phyloP scores from a whole-genome alignment of 2,888 invertebrate species.

The Aleiodes testaceus region DNA sequence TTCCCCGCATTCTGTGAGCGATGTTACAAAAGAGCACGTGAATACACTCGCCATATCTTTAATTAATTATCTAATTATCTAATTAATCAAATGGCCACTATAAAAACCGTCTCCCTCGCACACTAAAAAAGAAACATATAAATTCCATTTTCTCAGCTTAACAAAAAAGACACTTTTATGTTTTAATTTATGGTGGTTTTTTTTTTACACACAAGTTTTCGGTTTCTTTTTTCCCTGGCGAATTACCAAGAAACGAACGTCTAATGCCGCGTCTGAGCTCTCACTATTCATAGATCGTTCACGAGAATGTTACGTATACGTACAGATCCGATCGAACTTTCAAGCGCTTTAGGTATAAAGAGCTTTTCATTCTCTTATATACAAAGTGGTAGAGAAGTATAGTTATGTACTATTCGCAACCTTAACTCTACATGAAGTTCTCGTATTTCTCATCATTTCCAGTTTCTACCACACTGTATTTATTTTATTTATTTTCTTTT shows the following conservation, averaged over 20 bases:
- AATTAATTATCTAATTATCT: constrained; percentile 4
- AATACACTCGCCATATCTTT: constrained; percentile 41
- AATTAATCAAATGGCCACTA: not conserved
- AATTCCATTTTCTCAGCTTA: too few species aligned
- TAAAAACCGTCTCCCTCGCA: too few species aligned
- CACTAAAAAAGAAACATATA: not conserved
- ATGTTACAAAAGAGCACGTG: constrained; percentile 56
- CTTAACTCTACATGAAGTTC: not conserved
- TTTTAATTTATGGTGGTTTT: not conserved
- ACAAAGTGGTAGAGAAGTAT: not conserved
- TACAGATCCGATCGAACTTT: constrained; percentile 34
- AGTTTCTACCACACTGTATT: not conserved
- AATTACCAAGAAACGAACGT: constrained; percentile 19
- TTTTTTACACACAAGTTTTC: not conserved
- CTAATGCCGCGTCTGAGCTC: constrained; percentile 15
- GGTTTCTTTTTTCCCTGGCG: not conserved
- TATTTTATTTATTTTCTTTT: not conserved
- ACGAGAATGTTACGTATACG: constrained; percentile 20
- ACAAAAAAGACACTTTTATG: too few species aligned
- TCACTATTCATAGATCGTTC: constrained; percentile 38
- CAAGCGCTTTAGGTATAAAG: constrained; percentile 23
- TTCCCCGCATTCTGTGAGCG: constrained; percentile 53
- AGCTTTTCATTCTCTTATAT: constrained; percentile 9
- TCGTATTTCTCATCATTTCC: not conserved
- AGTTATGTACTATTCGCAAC: constrained; percentile 4